Conservation (phyloP, 2,888 invertebrate species). For the Drosophila atripex region DNA sequence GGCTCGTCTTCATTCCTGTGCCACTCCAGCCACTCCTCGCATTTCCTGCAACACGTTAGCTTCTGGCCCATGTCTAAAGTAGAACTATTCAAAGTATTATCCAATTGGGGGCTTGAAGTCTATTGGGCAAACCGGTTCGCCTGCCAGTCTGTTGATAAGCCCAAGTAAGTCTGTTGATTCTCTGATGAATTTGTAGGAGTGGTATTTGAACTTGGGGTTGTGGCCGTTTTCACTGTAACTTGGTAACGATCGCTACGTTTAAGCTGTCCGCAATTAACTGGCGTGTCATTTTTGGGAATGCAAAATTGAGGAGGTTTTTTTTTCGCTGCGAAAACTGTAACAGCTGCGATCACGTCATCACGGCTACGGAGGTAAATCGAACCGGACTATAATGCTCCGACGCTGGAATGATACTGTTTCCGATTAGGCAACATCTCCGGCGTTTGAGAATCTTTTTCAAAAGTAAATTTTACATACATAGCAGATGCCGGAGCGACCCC, state of each 20-base stretch:
- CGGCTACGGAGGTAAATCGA: slow-evolving; percentile 16
- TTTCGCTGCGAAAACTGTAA: slow-evolving; percentile 41
- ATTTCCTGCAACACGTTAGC: slow-evolving; percentile 19
- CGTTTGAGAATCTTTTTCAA: slow-evolving; percentile 24
- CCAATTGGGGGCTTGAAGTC: slow-evolving; percentile 11
- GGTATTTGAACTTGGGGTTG: slow-evolving; percentile 40
- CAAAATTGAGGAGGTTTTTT: slow-evolving; percentile 33
- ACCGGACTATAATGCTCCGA: slow-evolving; percentile 26
- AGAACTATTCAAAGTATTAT: slow-evolving; percentile 3
- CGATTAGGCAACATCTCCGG: slow-evolving; percentile 16
- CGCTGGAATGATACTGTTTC: slow-evolving; percentile 37
- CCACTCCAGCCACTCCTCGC: slow-evolving; percentile 22
- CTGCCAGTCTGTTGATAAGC: slow-evolving; percentile 32
- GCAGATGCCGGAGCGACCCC: slow-evolving; percentile 25
- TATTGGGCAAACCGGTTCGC: slow-evolving; percentile 37
- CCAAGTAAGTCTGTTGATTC: slow-evolving; percentile 21
- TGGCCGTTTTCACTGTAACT: slow-evolving; percentile 13
- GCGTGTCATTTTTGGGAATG: slow-evolving; percentile 29
- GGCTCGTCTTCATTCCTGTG: slow-evolving; percentile 5
- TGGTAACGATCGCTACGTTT: slow-evolving; percentile 16
- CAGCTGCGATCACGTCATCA: slow-evolving; percentile 46
- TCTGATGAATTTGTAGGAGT: slow-evolving; percentile 28
- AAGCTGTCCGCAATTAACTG: slow-evolving; percentile 26
- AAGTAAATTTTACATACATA: slow-evolving; percentile 22
- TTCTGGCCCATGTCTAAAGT: slow-evolving; percentile 34